These are phyloP conservation scores for Gisinianus flammeolus DNA, from an alignment of 2,888 invertebrate genomes.

Conservation along the genomic window DNA sequence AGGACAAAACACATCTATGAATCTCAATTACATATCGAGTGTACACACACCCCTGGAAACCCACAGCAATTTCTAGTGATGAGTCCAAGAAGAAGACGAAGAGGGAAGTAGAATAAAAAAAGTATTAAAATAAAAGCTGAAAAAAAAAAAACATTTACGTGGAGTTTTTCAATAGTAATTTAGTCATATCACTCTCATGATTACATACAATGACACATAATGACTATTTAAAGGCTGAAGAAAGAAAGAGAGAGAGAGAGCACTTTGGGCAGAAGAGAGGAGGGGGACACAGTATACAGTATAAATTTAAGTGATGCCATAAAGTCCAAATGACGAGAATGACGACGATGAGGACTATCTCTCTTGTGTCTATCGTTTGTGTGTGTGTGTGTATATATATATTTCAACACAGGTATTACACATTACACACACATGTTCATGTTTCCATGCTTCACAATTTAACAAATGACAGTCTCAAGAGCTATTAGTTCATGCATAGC, in stretches of 20 bases:
- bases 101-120: neutral
- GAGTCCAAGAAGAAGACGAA: neutral
- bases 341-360: neutral
- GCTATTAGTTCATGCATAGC: too few species aligned
- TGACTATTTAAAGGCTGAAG: conserved; percentile 38
- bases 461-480: conserved; percentile 17
- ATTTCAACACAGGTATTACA: neutral
- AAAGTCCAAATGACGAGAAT: conserved; percentile 17
- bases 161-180: conserved; percentile 33
- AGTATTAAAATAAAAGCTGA: conserved; percentile 34
- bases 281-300: conserved; percentile 31
- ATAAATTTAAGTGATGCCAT: conserved; percentile 38
- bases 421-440: neutral
- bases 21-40: conserved; percentile 19
- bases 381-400: neutral
- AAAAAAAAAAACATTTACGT: conserved; percentile 24
- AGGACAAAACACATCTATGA: conserved; percentile 26
- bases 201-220: conserved; percentile 38
- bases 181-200: conserved; percentile 39
- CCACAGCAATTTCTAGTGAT: conserved; percentile 22
- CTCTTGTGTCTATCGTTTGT: neutral
- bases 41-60: conserved; percentile 32
- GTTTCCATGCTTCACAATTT: conserved; percentile 16
- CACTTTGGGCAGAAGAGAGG: conserved; percentile 34
- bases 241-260: conserved; percentile 10